A percentile compares a stretch with the other conserved stretches of the same genome.
Conservation (phyloP, 2,797 vertebrate species). For the Argentina silus region DNA sequence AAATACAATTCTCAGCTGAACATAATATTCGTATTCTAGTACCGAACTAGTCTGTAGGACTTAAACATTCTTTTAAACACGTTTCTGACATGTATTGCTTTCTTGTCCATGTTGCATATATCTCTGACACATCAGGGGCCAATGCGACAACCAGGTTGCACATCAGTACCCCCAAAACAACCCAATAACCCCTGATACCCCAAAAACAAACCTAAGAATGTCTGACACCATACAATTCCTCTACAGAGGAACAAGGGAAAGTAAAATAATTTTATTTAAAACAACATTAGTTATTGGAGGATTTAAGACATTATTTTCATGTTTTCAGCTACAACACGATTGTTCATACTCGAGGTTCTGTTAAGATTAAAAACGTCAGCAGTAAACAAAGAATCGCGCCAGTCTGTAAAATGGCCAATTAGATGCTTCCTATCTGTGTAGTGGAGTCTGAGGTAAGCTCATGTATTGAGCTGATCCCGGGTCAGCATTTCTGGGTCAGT, state of each 20-base stretch:
- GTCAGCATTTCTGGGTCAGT: neutral
- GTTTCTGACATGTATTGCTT: conserved; percentile 48
- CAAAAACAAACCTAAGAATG: neutral
- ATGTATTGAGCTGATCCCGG: neutral
- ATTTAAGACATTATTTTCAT: conserved; percentile 10
- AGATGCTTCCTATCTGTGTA: neutral
- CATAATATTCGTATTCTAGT: conserved; percentile 18
- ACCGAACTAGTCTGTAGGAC: conserved; percentile 46
- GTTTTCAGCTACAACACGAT: neutral
- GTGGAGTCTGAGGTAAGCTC: neutral
- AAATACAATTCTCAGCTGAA: neutral
- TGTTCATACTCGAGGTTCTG: neutral
- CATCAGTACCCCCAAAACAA: neutral
- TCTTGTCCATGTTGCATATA: conserved; percentile 60
- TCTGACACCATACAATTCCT: neutral
- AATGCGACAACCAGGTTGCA: neutral
- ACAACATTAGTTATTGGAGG: neutral
- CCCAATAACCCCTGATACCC: neutral
- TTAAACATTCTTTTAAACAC: conserved; percentile 46
- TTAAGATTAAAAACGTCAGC: neutral
- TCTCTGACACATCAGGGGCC: conserved; percentile 24
- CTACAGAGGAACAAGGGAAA: conserved; percentile 1
- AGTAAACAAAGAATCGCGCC: neutral
- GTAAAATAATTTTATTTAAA: neutral
- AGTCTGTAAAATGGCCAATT: neutral